Conservation (phyloP, 2,113 vertebrate species). For the Atherinomorus stipes region DNA sequence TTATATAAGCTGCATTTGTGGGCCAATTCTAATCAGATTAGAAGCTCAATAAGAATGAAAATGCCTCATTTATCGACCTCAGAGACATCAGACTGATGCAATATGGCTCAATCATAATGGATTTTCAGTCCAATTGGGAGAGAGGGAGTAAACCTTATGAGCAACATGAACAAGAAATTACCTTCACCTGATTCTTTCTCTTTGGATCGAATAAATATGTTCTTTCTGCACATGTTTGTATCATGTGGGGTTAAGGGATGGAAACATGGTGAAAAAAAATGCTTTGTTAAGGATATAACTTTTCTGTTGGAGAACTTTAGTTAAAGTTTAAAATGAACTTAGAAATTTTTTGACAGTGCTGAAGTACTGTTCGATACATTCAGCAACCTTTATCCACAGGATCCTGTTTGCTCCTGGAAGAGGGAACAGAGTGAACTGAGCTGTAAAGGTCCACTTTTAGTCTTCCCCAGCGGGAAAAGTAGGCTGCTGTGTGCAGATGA, state of each 20-base stretch:
- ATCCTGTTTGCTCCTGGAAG: neutral
- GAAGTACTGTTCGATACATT: neutral
- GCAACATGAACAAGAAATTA: neutral
- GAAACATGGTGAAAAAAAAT: neutral
- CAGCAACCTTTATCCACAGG: neutral
- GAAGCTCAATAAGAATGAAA: too few relatives aligned
- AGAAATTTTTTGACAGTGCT: neutral
- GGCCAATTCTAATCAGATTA: too few relatives aligned
- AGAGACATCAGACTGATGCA: too few relatives aligned
- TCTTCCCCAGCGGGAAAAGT: neutral
- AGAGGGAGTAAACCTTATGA: neutral
- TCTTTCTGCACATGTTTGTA: neutral
- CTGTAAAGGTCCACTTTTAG: neutral
- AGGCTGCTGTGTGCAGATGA: neutral
- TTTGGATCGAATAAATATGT: neutral
- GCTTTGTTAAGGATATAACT: neutral
- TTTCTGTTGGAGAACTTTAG: neutral
- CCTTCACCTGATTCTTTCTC: neutral
- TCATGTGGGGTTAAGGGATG: neutral
- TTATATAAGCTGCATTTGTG: too few relatives aligned
- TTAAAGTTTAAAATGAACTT: neutral
- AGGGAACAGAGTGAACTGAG: neutral
- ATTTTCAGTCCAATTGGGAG: too few relatives aligned
- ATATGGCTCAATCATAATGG: too few relatives aligned
- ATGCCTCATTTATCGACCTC: too few relatives aligned